Evolutionary conservation across 2,113 vertebrate species (phyloP).

Genomic region (Gymnocephalus cernua): DNA sequence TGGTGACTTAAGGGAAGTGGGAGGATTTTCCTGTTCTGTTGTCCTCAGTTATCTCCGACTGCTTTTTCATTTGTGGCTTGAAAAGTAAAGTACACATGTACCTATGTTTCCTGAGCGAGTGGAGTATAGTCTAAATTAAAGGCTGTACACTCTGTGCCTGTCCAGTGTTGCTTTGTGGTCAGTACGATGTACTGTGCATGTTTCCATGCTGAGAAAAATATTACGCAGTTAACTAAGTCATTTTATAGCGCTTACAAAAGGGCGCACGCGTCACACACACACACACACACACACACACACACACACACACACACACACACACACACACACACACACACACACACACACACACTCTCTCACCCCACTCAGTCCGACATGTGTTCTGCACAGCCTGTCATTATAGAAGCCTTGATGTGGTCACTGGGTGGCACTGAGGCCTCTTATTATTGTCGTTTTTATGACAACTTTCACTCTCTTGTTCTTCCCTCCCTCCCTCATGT

Average conservation of each 20-base stretch:
- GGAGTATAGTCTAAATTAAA: constrained; percentile 20
- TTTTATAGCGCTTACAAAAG: constrained; percentile 66
- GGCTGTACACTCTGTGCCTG: not conserved
- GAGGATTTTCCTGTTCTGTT: too few relatives aligned
- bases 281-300: constrained; percentile 31
- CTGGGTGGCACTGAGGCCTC: constrained; percentile 80
- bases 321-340: constrained; percentile 35
- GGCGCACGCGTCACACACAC: constrained; percentile 28
- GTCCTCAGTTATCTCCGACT: too few relatives aligned
- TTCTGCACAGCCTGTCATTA: constrained; percentile 81
- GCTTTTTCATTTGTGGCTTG: not conserved
- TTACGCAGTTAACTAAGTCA: constrained; percentile 57
- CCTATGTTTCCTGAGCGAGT: not conserved
- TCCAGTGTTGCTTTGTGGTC: constrained; percentile 44
- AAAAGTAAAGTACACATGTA: constrained; percentile 1
- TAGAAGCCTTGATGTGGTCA: constrained; percentile 82
- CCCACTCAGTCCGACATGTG: constrained; percentile 63
- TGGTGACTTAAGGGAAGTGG: too few relatives aligned
- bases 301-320: constrained; percentile 27
- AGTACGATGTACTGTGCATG: constrained; percentile 40
- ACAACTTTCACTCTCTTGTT: constrained; percentile 80
- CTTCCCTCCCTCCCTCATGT: constrained; percentile 1
- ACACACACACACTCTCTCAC: constrained; percentile 49
- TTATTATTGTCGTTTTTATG: constrained; percentile 82
- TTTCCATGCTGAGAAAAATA: constrained; percentile 57